Base-by-base conservation (phyloP, 2,797 vertebrate species). In the Poeciliopsis infans region DNA sequence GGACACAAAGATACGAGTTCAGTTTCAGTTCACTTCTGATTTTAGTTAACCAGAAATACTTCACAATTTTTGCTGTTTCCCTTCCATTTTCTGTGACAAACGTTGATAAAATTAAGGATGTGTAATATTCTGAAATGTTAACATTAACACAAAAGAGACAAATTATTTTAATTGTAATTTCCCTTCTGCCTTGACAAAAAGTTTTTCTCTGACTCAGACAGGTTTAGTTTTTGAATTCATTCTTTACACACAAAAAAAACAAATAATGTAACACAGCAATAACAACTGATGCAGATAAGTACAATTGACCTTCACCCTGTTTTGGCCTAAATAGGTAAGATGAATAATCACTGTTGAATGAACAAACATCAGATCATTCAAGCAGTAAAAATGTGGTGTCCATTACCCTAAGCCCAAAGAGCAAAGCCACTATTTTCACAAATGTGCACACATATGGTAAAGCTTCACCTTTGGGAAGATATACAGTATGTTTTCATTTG, bases 371-470 rank as follows among this genome's bases (percentile, higher is more conserved):
- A 83, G 89, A 85, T 87, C 87, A 87, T 83, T 76, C 74, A 55
- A 91, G 91, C 78, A 87, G 77, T 47, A 82, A 88, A 79, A 87
- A 79, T 41, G 81, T 77, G 69, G 93, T 86, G 93, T 93, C 83
- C 83, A 87, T 88, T 87, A 87, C 59, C 83, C 47, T 83, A 69
- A 80, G 77, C 83, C 83, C 72, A 80, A 83, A 87, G 84, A 86
- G 81, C 79, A 76, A 64, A 41, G 75, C 86, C 85, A 75, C 79
- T 80, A 47, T 81, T 90, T 91, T 86, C 92, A 93, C 94, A 94
- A 94, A 92, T 87, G 91, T 91, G 88, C 83, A 77, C 83, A 77
- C 94, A 94, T 94, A 95, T 94, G 92, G 91, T 75, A 15, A 68
- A 76, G 43, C 51, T 25, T 72, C 86, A 90, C 91, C 93, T 91